Percentiles rank a stretch among this genome's conserved stretches.
Evolutionary conservation across 1,140 invertebrate genomes (phyloP).

Genomic region (Venturia canescens): DNA sequence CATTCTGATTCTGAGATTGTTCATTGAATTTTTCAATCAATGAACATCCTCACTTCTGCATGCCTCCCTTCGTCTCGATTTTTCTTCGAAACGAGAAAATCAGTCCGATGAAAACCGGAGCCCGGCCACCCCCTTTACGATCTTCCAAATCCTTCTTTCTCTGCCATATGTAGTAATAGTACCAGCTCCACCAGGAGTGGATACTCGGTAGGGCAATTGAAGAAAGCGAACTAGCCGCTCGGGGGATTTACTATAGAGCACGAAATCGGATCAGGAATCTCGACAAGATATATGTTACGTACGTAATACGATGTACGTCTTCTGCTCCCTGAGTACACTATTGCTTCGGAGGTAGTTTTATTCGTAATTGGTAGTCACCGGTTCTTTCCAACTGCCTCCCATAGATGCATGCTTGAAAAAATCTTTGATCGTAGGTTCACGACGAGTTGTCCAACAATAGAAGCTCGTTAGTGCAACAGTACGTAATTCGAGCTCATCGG

Average conservation of each 20-base stretch:
- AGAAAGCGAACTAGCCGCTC: slow-evolving; percentile 19
- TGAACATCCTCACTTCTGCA: background rate
- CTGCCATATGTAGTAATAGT: background rate
- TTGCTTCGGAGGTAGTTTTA: background rate
- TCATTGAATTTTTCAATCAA: background rate
- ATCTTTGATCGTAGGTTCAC: background rate
- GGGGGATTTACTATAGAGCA: slow-evolving; percentile 22
- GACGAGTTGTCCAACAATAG: no score
- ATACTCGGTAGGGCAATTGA: slow-evolving; percentile 13
- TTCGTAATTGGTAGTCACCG: background rate
- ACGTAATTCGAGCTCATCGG: no score
- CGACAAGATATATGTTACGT: background rate
- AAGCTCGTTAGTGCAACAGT: no score
- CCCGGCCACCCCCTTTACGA: background rate
- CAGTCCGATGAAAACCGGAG: background rate
- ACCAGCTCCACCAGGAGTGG: background rate
- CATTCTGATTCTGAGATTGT: background rate
- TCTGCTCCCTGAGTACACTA: background rate
- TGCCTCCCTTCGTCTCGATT: background rate
- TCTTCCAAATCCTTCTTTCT: background rate
- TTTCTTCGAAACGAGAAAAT: background rate
- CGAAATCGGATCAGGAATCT: slow-evolving; percentile 20
- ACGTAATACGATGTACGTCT: slow-evolving; percentile 11
- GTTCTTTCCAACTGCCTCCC: background rate
- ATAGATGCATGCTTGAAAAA: background rate